Evolutionary conservation across 2,797 vertebrate genomes (phyloP), one percentile per base, ranked within the genome.

Genomic region (Ataeniobius toweri): DNA sequence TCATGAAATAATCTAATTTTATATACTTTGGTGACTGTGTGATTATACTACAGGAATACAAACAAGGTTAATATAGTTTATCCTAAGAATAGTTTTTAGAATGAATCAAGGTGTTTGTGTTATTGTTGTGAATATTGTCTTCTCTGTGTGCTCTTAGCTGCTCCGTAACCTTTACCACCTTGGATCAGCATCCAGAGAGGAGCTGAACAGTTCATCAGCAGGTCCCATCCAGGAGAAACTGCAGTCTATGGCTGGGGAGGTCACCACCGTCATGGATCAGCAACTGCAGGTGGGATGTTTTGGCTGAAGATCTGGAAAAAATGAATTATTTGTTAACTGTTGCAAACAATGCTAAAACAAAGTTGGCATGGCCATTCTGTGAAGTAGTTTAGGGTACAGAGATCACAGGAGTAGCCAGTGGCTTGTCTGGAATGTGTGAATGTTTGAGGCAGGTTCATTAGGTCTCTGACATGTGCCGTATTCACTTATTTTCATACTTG

Each of bases 211-310:
- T 73, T 95, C 95, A 0, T 95, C 96, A 16, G 94, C 95, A 14
- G 97, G 95, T 72, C 97, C 97, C 44, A 98, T 99, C 90, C 97
- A 99, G 90, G 97, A 98, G 82, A 98, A 97, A 1, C 94, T 99
- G 87, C 97, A 98, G 89, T 98, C 97, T 5, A 97, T 99, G 97
- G 98, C 98, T 10, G 98, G 97, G 77, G 98, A 99, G 92, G 97
- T 99, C 74, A 97, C 97, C 0, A 95, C 94, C 48, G 98, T 99
- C 59, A 97, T 99, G 81, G 98, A 99, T 75, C 96, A 99, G 61
- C 97, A 99, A 3, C 95, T 99, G 56, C 98, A 99, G 97, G 98
- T 99, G 83, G 65, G 26, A 53, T 7, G 3, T 55, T 20, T 3
- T 2, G 41, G 71, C 26, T 58, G 4, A 68, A 26, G 14, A 50